A percentile compares a stretch with the other conserved stretches of the same genome.
phyloP scores from a whole-genome alignment of 2,888 invertebrate species.

The Andrena hattorfiana region DNA sequence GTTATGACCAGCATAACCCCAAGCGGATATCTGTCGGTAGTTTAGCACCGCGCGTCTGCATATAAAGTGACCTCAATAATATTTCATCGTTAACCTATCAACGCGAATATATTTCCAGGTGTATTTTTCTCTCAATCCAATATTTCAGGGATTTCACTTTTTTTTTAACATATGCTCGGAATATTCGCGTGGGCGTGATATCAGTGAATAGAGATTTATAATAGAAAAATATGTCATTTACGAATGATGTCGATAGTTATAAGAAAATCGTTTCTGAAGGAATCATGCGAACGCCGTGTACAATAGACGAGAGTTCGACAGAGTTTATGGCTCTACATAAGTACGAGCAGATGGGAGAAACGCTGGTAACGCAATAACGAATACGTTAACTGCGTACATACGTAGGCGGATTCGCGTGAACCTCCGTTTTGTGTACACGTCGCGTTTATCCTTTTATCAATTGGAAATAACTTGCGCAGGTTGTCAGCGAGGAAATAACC shows the following conservation, averaged over 20 bases:
- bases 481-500: slow-evolving; percentile 60
- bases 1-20: slow-evolving; percentile 35
- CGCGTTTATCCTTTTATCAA: slow-evolving; percentile 13
- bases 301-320: slow-evolving; percentile 49
- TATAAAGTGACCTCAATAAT: slow-evolving; percentile 30
- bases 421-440: background rate
- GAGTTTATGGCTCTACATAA: slow-evolving; percentile 64
- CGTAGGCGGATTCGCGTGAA: too few species aligned
- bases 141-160: slow-evolving; percentile 24
- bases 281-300: slow-evolving; percentile 50
- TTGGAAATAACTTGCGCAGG: slow-evolving; percentile 39
- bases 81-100: slow-evolving; percentile 2
- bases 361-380: slow-evolving; percentile 63
- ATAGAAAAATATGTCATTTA: slow-evolving; percentile 69
- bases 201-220: slow-evolving; percentile 4
- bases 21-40: slow-evolving; percentile 24
- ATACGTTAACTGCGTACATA: background rate
- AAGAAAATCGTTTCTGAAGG: slow-evolving; percentile 64
- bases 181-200: slow-evolving; percentile 16
- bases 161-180: slow-evolving; percentile 7
- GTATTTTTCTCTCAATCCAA: slow-evolving; percentile 11
- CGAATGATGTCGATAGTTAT: slow-evolving; percentile 57
- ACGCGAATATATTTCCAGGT: background rate
- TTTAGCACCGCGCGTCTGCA: slow-evolving; percentile 11
- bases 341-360: slow-evolving; percentile 57